Evolutionary conservation across 2,888 invertebrate species (phyloP).

Genomic region (Drosophila seclusa): DNA sequence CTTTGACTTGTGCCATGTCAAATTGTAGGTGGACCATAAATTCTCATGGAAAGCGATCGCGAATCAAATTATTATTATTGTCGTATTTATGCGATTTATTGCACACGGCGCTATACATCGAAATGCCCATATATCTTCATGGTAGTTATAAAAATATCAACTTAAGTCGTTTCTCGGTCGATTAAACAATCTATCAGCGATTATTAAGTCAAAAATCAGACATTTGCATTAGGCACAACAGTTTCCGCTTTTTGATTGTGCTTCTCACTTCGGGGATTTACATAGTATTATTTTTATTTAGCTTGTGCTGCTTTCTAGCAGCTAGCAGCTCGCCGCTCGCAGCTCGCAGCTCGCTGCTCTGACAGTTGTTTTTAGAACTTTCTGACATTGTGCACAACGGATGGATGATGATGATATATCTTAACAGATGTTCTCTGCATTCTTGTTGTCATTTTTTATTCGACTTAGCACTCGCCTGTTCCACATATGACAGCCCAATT

Average conservation of each 20-base stretch:
- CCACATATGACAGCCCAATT: slow-evolving; percentile 20
- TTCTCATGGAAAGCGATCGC: slow-evolving; percentile 12
- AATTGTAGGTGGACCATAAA: slow-evolving; percentile 41
- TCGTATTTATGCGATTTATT: slow-evolving; percentile 66
- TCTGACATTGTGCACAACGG: slow-evolving; percentile 66
- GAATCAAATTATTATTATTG: slow-evolving; percentile 30
- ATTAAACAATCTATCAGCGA: slow-evolving; percentile 67
- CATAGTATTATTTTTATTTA: slow-evolving; percentile 32
- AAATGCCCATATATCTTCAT: slow-evolving; percentile 5
- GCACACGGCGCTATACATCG: slow-evolving; percentile 69
- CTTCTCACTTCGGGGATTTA: slow-evolving; percentile 18
- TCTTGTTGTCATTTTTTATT: slow-evolving; percentile 42
- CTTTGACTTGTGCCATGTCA: slow-evolving; percentile 59
- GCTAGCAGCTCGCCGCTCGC: slow-evolving; percentile 18
- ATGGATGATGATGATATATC: slow-evolving; percentile 71
- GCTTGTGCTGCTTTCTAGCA: slow-evolving; percentile 8
- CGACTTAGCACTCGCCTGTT: slow-evolving; percentile 41
- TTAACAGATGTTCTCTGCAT: slow-evolving; percentile 66
- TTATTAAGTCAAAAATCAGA: slow-evolving; percentile 54
- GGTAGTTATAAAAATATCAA: too few relatives aligned
- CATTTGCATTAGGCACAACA: slow-evolving; percentile 18
- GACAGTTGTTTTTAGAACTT: slow-evolving; percentile 76
- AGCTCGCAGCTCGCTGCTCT: slow-evolving; percentile 24
- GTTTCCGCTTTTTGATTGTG: slow-evolving; percentile 39
- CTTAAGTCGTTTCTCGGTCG: slow-evolving; percentile 1